A percentile compares a stretch with the other conserved stretches of the same genome.
These are phyloP conservation scores for Petroica traversi DNA, from an alignment of 2,113 vertebrate species.

Conservation along the genomic window DNA sequence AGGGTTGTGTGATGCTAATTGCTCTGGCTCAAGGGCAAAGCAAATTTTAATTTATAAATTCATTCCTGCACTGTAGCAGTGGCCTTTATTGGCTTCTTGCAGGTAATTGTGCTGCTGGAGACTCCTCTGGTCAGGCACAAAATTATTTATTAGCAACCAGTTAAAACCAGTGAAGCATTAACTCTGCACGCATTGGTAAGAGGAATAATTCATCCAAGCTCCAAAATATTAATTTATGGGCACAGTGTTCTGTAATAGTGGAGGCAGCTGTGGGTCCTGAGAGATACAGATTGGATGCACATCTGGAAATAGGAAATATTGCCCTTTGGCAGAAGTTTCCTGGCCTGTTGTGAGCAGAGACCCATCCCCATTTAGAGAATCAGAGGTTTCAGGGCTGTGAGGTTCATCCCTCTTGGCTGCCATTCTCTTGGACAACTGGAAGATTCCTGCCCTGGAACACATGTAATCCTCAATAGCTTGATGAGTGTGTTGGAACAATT, in stretches of 20 bases:
- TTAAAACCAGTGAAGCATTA: not conserved
- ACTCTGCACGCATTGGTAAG: not conserved
- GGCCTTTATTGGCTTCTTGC: not conserved
- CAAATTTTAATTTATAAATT: constrained; percentile 21
- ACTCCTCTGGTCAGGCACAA: not conserved
- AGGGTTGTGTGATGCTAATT: not conserved
- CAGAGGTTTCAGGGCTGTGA: not conserved
- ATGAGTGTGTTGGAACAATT: accelerated
- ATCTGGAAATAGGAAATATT: not conserved
- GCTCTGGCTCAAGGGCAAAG: constrained; percentile 24
- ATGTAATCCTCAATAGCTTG: not conserved
- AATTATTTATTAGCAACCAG: not conserved
- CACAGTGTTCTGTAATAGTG: not conserved
- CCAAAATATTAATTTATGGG: not conserved
- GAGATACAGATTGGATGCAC: not conserved
- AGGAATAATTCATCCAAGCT: not conserved
- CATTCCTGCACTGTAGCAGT: not conserved
- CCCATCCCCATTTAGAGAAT: not conserved
- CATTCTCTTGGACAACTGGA: not conserved
- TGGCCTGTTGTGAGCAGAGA: not conserved
- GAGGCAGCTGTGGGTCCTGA: not conserved
- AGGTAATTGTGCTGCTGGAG: not conserved
- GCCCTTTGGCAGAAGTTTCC: not conserved
- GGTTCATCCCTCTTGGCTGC: not conserved
- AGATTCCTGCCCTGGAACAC: not conserved